These are phyloP conservation scores for Crocidura indochinensis DNA, from an alignment of 2,797 vertebrate genomes.

Conservation along the genomic window DNA sequence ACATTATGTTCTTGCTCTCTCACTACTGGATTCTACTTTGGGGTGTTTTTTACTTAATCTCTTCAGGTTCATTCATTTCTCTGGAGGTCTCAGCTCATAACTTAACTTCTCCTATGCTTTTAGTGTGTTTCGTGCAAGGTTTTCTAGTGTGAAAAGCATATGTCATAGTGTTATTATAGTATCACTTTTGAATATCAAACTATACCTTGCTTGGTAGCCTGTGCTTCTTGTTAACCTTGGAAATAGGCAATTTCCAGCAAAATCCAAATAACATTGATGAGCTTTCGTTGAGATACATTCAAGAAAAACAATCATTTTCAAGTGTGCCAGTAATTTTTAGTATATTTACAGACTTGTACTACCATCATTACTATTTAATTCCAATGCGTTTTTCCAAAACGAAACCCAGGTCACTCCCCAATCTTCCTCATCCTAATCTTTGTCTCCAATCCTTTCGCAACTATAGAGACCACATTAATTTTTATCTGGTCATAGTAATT, in stretches of 20 bases:
- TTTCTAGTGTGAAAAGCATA: too few relatives aligned
- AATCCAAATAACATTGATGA: not conserved
- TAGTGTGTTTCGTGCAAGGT: not conserved
- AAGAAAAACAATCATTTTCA: not conserved
- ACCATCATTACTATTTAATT: not conserved
- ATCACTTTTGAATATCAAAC: not conserved
- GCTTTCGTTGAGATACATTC: not conserved
- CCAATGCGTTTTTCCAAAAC: not conserved
- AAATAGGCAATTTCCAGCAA: not conserved
- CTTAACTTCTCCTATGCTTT: not conserved
- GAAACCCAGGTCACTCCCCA: not conserved
- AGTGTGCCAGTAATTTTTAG: not conserved
- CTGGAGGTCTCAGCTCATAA: not conserved
- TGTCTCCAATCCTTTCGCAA: not conserved
- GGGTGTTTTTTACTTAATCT: not conserved
- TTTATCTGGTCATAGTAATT: not conserved
- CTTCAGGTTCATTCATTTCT: not conserved
- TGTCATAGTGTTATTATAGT: fast-evolving
- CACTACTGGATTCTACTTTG: constrained; percentile 35
- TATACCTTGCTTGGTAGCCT: not conserved
- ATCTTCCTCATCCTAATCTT: not conserved
- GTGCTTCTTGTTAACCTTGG: not conserved
- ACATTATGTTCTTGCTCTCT: not conserved
- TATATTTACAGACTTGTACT: not conserved
- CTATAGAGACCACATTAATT: not conserved